Evolutionary conservation across 1,140 invertebrate species (phyloP).

Genomic region (Drosophila mayri): DNA sequence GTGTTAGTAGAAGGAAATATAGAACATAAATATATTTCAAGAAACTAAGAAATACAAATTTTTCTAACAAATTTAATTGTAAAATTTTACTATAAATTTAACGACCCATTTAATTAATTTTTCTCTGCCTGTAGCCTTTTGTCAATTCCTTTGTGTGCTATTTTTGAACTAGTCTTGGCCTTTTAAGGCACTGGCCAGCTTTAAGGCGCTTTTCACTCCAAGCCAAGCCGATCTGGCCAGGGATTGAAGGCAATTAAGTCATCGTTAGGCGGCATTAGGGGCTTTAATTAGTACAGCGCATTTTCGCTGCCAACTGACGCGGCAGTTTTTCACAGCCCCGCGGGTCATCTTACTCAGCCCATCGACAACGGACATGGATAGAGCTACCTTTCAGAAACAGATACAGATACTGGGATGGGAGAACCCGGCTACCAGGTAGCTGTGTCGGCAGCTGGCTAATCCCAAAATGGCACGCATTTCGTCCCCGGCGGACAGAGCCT

Average conservation of each 20-base stretch:
- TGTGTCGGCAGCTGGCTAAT: constrained; percentile 53
- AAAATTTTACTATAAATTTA: not conserved
- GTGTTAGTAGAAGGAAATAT: not conserved
- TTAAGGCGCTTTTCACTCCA: constrained; percentile 34
- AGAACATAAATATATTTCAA: not conserved
- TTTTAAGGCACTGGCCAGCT: constrained; percentile 30
- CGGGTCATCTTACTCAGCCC: constrained; percentile 41
- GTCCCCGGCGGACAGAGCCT: constrained; percentile 16
- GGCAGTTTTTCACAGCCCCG: constrained; percentile 44
- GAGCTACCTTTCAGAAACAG: constrained; percentile 17
- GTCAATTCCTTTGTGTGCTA: constrained; percentile 54
- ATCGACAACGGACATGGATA: constrained; percentile 8
- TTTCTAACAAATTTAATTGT: not conserved
- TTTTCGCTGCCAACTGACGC: constrained; percentile 52
- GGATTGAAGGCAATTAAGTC: constrained; percentile 66
- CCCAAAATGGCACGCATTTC: constrained; percentile 69
- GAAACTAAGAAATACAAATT: too few species aligned
- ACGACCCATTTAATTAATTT: constrained; percentile 19
- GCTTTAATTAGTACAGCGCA: constrained; percentile 57
- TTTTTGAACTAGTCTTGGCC: constrained; percentile 55
- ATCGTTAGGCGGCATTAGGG: constrained; percentile 70
- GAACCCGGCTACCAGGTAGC: constrained; percentile 30
- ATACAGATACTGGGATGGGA: constrained; percentile 9
- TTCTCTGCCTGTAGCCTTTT: constrained; percentile 10
- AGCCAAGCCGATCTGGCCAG: constrained; percentile 17